Base-by-base conservation (phyloP, 2,888 invertebrate species). In the Carabus problematicus region DNA sequence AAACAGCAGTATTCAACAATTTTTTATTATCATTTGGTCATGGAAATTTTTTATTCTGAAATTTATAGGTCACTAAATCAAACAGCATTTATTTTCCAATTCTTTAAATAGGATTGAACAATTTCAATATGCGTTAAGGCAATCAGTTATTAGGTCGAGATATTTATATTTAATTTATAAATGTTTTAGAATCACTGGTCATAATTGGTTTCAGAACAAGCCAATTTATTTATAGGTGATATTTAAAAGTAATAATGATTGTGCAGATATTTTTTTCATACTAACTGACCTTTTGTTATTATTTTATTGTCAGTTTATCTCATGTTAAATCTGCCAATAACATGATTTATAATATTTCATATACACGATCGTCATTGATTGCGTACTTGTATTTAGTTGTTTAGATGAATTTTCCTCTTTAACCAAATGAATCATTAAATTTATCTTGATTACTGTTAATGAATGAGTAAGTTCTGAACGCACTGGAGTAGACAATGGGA, bases 221-320 rank as follows among this genome's bases (percentile, higher is more conserved):
- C 29, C 6, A 41, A 12, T 41, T 43, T 59, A 59, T 43, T 59
- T 41, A 59, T 59, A 59, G 59, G 59, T 59, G 59, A 59, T 59
- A 59, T 59, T 59, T 59, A 59, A 59, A 14, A 42, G 18, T 59
- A 59, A 59, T 42, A 59, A 59, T 59, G 59, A 59, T 59, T 42
- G 18, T 59, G 59, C 59, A 59, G 59, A 42, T 59, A 59, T 59
- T 56, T 59, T 42, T 41, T 59, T 59, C 59, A 56, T 18, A 59
- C 43, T 45, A 59, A 59, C 18, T 59, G 42, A 59, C 59, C 59
- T 59, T 59, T 59, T 8, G 16, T 3, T 18, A 42, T 42, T 12
- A 41, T 59, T 59, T 59, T 8, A n/a, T 3, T 18, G 16, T 42
- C 12, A 41, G 43, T 43, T 19, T 59, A 42, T 59, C 41, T 42